Conservation (phyloP, 1,140 invertebrate genomes). For the Cotesia vestalis region DNA sequence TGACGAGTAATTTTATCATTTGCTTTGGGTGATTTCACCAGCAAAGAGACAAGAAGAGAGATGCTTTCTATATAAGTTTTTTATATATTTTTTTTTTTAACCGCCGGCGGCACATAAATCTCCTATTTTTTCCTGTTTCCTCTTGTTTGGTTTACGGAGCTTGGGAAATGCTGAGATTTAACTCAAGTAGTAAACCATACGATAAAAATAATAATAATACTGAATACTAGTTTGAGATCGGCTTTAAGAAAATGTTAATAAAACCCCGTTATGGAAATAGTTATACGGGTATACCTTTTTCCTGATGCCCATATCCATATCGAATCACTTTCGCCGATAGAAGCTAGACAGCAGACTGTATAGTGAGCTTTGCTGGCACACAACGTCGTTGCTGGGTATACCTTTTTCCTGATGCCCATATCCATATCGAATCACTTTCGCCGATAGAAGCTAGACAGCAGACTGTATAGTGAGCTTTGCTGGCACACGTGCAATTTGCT, state of each 20-base stretch:
- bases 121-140: conserved; percentile 27
- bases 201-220: conserved; percentile 4
- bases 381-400: conserved; percentile 17
- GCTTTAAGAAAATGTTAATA: conserved; percentile 50
- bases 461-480: not conserved
- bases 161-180: conserved; percentile 29
- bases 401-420: conserved; percentile 31
- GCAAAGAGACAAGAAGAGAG: conserved; percentile 23
- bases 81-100: conserved; percentile 23
- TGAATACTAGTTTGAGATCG: conserved; percentile 12
- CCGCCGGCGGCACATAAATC: conserved; percentile 42
- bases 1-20: conserved; percentile 32
- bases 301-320: conserved; percentile 34
- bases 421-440: conserved; percentile 43
- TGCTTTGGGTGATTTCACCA: not conserved
- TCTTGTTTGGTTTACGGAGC: not conserved
- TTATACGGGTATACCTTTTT: conserved; percentile 26
- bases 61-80: conserved; percentile 26
- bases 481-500: too few relatives aligned
- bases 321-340: conserved; percentile 40
- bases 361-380: conserved; percentile 4
- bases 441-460: conserved; percentile 14
- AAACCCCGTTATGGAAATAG: conserved; percentile 54
- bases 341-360: conserved; percentile 9
- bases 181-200: not conserved